Evolutionary conservation across 2,797 vertebrate species (phyloP).

Genomic region (Eremophila alpestris): DNA sequence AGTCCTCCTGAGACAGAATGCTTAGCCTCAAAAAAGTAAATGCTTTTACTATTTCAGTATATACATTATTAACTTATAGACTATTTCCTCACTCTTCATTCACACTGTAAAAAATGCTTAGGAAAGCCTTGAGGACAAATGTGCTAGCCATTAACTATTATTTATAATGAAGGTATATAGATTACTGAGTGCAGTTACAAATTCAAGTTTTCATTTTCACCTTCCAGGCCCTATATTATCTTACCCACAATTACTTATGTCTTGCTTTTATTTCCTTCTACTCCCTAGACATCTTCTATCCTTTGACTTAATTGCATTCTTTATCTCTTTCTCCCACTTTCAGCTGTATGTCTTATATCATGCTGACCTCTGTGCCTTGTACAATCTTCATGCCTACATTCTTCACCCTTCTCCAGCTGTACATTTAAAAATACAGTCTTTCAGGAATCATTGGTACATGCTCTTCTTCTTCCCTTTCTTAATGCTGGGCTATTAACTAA

Average conservation of each 20-base stretch:
- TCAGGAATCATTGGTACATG: neutral
- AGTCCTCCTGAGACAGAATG: constrained; percentile 1
- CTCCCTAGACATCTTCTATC: constrained; percentile 42
- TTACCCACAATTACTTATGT: constrained; percentile 12
- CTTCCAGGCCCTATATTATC: constrained; percentile 25
- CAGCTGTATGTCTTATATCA: constrained; percentile 12
- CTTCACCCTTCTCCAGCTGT: neutral
- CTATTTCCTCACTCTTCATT: constrained; percentile 5
- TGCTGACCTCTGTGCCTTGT: constrained; percentile 19
- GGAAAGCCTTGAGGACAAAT: neutral
- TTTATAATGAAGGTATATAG: constrained; percentile 17
- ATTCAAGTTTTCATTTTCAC: constrained; percentile 49
- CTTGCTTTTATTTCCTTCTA: constrained; percentile 61
- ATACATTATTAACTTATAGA: constrained; percentile 31
- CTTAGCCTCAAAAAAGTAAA: constrained; percentile 10
- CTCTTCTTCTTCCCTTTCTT: neutral
- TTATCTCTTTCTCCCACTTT: constrained; percentile 58
- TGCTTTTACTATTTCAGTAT: constrained; percentile 24
- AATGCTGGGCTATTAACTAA: constrained; percentile 28
- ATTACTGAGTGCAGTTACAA: constrained; percentile 13
- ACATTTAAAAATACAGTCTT: constrained; percentile 23
- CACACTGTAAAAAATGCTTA: constrained; percentile 27
- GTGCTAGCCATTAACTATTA: neutral
- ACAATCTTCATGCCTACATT: constrained; percentile 7
- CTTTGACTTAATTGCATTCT: constrained; percentile 57